Percentiles rank a stretch among this genome's conserved stretches.
phyloP scores from a whole-genome alignment of 2,113 vertebrate species.

The Prunella fulvescens region DNA sequence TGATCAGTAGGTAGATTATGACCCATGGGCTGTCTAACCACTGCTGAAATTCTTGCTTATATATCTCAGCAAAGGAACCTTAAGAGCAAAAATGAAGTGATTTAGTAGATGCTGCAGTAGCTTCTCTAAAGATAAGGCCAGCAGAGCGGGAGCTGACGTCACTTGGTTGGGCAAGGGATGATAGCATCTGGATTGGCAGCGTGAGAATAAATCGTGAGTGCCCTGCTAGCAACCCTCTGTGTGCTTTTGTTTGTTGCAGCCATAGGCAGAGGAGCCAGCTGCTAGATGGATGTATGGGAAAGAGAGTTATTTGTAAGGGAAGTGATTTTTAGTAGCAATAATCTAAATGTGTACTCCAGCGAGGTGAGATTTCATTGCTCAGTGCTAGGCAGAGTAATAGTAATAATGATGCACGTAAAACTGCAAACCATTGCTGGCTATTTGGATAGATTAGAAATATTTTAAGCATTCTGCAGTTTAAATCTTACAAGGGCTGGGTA shows the following conservation, averaged over 20 bases:
- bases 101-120: background rate
- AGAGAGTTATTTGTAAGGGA: background rate
- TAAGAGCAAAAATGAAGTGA: background rate
- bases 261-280: background rate
- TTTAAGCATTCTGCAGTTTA: background rate
- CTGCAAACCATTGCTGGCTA: background rate
- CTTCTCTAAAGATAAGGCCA: background rate
- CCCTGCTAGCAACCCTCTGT: background rate
- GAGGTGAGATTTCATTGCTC: background rate
- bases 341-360: background rate
- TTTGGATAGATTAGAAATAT: background rate
- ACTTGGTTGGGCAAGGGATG: background rate
- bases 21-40: background rate
- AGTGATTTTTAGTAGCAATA: background rate
- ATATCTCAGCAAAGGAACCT: background rate
- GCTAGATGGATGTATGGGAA: background rate
- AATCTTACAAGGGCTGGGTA: background rate
- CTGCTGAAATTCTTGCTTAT: background rate
- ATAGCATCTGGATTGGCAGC: background rate
- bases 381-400: background rate
- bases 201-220: background rate
- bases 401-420: background rate
- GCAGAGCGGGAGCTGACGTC: background rate
- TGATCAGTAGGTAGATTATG: background rate
- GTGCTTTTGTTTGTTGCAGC: background rate